Conservation (phyloP, 2,888 invertebrate species). For the Philaethria dido region DNA sequence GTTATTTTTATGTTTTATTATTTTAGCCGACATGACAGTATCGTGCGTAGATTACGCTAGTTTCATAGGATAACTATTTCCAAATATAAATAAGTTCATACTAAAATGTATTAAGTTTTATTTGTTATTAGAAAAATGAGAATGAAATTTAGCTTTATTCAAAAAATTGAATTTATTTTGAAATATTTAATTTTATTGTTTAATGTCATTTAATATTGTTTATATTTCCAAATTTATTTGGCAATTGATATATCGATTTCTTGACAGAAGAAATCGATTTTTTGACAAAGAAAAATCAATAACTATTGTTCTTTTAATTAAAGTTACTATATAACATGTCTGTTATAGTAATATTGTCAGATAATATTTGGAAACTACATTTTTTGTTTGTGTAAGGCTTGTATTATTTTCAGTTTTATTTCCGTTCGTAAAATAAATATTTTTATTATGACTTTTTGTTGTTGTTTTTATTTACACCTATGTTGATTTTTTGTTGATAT, state of each 20-base stretch:
- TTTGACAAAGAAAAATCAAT: not conserved
- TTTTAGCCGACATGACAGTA: slow-evolving; percentile 49
- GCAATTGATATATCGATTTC: not conserved
- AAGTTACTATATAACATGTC: slow-evolving; percentile 6
- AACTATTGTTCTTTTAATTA: not conserved
- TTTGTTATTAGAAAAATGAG: not conserved
- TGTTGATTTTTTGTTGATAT: slow-evolving; percentile 31
- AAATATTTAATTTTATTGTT: not conserved
- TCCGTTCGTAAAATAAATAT: slow-evolving; percentile 52
- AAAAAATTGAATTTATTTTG: not conserved
- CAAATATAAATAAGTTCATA: slow-evolving; percentile 1
- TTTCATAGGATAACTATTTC: not conserved
- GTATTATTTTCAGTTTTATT: slow-evolving; percentile 59
- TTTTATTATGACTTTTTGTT: slow-evolving; percentile 37
- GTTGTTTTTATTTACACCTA: slow-evolving; percentile 35
- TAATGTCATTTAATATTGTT: not conserved
- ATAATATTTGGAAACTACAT: not conserved
- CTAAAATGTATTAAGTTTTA: not conserved
- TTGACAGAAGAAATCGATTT: no score
- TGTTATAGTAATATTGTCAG: not conserved
- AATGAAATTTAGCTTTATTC: not conserved
- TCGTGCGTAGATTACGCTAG: slow-evolving; percentile 33
- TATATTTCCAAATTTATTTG: not conserved
- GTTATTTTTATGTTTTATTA: slow-evolving; percentile 23
- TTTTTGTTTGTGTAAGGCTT: slow-evolving; percentile 43